These are phyloP conservation scores for Nomada fucata DNA, from an alignment of 2,888 invertebrate species.

Conservation along the genomic window DNA sequence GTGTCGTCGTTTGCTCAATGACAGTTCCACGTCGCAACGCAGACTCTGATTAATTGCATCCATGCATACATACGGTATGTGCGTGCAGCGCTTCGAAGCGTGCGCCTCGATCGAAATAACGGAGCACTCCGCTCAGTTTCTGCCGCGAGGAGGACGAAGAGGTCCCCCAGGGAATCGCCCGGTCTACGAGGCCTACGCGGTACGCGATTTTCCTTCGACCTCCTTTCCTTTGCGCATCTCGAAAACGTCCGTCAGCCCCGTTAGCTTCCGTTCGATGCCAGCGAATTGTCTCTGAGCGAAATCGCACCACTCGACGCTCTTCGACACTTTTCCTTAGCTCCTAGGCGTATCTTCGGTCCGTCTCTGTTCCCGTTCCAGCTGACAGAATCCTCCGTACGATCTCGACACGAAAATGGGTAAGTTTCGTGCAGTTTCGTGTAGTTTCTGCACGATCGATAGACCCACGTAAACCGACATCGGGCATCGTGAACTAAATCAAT, in stretches of 20 bases:
- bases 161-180: slow-evolving; percentile 1
- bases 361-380: slow-evolving; percentile 1
- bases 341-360: background rate
- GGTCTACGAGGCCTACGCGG: background rate
- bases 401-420: background rate
- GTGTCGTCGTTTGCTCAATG: too few relatives aligned
- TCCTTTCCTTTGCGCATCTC: slow-evolving; percentile 44
- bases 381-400: background rate
- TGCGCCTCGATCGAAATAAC: slow-evolving; percentile 26
- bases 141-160: background rate
- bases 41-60: slow-evolving; percentile 26
- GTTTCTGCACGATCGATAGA: background rate
- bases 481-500: slow-evolving; percentile 12
- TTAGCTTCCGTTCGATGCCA: slow-evolving; percentile 38
- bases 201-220: slow-evolving; percentile 54
- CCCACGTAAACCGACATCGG: background rate
- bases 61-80: too few relatives aligned
- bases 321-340: background rate
- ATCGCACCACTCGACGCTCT: background rate
- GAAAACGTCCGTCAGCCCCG: slow-evolving; percentile 44
- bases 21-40: too few relatives aligned
- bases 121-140: slow-evolving; percentile 10
- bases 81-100: background rate
- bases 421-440: too few relatives aligned
- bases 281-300: background rate